phyloP scores from a whole-genome alignment of 2,113 vertebrate species.

The Parus major region DNA sequence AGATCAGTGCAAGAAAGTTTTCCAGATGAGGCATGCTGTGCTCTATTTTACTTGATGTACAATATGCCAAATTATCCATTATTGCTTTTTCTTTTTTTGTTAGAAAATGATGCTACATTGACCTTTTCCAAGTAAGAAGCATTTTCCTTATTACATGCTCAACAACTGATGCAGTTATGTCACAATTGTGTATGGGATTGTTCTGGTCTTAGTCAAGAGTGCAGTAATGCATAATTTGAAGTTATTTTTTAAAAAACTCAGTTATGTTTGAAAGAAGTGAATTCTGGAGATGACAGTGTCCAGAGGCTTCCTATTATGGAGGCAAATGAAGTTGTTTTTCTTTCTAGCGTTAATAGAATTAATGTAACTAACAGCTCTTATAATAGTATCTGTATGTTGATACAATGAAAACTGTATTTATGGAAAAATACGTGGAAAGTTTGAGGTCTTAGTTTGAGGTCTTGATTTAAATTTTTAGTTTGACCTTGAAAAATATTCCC shows the following conservation, averaged over 20 bases:
- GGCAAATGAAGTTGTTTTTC: not conserved
- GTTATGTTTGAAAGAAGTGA: not conserved
- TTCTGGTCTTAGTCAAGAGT: not conserved
- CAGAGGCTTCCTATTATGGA: not conserved
- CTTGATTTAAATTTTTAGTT: not conserved
- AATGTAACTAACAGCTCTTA: not conserved
- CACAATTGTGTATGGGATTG: not conserved
- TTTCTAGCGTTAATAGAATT: not conserved
- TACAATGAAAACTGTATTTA: not conserved
- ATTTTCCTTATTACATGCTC: not conserved
- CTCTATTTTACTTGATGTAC: not conserved
- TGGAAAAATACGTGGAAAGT: not conserved
- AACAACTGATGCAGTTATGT: not conserved
- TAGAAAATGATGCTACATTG: not conserved
- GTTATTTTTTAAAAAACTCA: not conserved
- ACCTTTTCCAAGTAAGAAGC: not conserved
- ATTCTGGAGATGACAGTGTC: not conserved
- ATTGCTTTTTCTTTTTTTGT: not conserved
- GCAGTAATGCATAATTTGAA: not conserved
- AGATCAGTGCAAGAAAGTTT: not conserved
- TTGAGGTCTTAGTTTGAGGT: not conserved
- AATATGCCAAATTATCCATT: not conserved
- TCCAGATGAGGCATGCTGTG: not conserved
- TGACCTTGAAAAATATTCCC: slow-evolving; percentile 49
- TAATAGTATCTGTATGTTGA: not conserved